A percentile compares a stretch with the other conserved stretches of the same genome.
Conservation (phyloP, 2,113 vertebrate species). For the Zosterops lateralis region DNA sequence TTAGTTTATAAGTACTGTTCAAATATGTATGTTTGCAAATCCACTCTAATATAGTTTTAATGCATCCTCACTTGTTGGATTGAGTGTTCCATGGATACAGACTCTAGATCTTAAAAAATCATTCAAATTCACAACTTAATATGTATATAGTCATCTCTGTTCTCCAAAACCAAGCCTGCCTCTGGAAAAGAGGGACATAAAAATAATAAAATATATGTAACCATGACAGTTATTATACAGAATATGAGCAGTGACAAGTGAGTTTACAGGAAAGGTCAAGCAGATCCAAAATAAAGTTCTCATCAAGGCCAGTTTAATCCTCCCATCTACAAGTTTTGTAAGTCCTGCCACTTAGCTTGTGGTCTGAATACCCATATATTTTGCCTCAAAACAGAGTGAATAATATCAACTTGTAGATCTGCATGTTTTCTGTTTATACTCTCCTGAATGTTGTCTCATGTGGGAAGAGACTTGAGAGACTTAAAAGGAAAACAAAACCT, state of each 20-base stretch:
- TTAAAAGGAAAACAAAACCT: neutral
- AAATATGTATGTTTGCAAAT: neutral
- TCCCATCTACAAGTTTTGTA: neutral
- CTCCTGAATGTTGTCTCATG: neutral
- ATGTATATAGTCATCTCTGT: neutral
- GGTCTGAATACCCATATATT: neutral
- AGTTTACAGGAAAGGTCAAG: neutral
- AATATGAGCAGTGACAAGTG: neutral
- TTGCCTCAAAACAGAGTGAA: neutral
- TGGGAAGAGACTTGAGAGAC: neutral
- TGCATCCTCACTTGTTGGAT: neutral
- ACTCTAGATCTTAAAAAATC: neutral
- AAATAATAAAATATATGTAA: neutral
- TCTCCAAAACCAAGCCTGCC: neutral
- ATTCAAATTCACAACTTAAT: neutral
- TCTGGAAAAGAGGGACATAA: neutral
- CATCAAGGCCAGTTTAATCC: neutral
- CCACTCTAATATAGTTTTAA: neutral
- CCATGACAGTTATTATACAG: neutral
- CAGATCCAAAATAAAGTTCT: neutral
- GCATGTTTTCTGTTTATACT: neutral
- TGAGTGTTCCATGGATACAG: neutral
- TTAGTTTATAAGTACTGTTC: neutral
- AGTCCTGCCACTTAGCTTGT: neutral
- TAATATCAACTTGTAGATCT: neutral